phyloP scores from a whole-genome alignment of 1,140 invertebrate genomes.

The Radopholus similis region DNA sequence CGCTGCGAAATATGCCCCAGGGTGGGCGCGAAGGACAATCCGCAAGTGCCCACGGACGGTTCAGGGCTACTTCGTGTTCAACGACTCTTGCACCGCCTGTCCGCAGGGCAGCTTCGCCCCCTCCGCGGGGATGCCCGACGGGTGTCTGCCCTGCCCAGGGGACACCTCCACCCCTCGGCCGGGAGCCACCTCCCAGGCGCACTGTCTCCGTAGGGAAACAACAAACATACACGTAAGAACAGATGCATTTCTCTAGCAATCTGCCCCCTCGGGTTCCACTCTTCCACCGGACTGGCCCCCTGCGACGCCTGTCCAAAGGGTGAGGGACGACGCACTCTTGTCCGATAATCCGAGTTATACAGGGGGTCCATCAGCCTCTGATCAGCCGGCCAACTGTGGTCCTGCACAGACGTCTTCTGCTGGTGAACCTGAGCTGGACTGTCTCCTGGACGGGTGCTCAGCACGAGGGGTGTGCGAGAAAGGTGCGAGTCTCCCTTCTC shows the following conservation, averaged over 20 bases:
- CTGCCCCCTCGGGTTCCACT: conserved; percentile 15
- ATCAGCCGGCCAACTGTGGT: background rate
- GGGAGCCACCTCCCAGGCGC: background rate
- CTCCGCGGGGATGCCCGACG: background rate
- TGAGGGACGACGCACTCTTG: too few species aligned
- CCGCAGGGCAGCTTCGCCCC: conserved; percentile 6
- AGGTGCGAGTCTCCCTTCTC: background rate
- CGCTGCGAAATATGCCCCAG: conserved; percentile 20
- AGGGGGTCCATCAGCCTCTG: background rate
- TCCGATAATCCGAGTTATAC: background rate
- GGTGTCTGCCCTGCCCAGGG: conserved; percentile 9
- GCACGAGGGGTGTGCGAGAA: background rate
- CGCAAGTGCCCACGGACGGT: too few species aligned
- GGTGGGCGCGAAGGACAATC: conserved; percentile 1
- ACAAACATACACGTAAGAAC: background rate
- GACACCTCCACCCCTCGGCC: conserved; percentile 8
- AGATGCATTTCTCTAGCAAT: conserved; percentile 6
- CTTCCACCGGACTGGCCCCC: conserved; percentile 19
- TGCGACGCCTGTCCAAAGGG: conserved; percentile 2
- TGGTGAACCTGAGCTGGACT: background rate
- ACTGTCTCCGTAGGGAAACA: conserved; percentile 13
- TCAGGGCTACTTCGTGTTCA: conserved; percentile 6
- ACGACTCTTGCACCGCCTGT: conserved; percentile 9
- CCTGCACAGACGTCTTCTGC: background rate
- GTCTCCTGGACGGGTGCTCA: background rate